Percentiles rank a stretch among this genome's conserved stretches.
Conservation (phyloP, 2,888 invertebrate genomes). For the Bembecia ichneumoniformis region DNA sequence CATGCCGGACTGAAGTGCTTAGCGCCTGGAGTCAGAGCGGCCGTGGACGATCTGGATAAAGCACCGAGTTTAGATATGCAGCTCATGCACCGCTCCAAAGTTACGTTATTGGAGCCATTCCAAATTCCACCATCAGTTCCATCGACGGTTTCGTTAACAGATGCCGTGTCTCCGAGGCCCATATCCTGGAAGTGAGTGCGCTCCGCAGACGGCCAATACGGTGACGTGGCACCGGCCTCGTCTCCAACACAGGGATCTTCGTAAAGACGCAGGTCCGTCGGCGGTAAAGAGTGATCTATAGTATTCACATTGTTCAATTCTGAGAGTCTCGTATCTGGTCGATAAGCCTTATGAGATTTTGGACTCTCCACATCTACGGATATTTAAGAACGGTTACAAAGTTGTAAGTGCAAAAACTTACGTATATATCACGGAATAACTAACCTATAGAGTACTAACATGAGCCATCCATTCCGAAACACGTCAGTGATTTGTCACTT, state of each 20-base stretch:
- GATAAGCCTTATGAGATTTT: constrained; percentile 37
- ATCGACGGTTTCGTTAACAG: constrained; percentile 29
- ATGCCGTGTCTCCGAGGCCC: constrained; percentile 49
- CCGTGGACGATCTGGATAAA: constrained; percentile 77
- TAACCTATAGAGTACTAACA: too few species aligned
- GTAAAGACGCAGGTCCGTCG: constrained; percentile 42
- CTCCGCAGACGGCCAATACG: constrained; percentile 76
- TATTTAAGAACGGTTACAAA: neutral
- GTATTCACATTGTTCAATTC: constrained; percentile 69
- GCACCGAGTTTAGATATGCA: constrained; percentile 85
- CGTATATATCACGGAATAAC: too few species aligned
- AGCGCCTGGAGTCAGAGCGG: constrained; percentile 64
- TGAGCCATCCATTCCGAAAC: too few species aligned
- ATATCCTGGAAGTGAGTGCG: constrained; percentile 61
- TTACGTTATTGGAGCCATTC: constrained; percentile 24
- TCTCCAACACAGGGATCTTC: constrained; percentile 38
- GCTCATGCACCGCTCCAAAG: constrained; percentile 78
- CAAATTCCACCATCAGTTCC: constrained; percentile 9
- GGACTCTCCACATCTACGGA: constrained; percentile 37
- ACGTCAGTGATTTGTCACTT: too few species aligned
- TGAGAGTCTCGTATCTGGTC: constrained; percentile 65
- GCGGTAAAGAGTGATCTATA: constrained; percentile 54
- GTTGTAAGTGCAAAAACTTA: neutral
- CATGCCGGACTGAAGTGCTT: constrained; percentile 70
- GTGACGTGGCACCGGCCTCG: constrained; percentile 69